A percentile compares a stretch with the other conserved stretches of the same genome.
These are phyloP conservation scores for Moxostoma hubbsi DNA, from an alignment of 2,797 vertebrate species.

Conservation along the genomic window DNA sequence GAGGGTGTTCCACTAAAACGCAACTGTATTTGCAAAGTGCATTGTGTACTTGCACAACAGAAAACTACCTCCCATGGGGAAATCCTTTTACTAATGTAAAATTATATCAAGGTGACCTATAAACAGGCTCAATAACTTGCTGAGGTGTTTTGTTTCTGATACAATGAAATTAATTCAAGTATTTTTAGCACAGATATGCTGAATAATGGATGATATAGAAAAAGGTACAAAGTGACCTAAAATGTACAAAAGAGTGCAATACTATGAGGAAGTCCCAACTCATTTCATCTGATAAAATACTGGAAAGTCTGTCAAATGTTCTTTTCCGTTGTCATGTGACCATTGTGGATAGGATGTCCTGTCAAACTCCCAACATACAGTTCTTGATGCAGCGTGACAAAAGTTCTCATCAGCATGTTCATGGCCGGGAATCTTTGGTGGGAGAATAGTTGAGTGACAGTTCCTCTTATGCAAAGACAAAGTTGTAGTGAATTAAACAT, in stretches of 20 bases:
- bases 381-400: constrained; percentile 23
- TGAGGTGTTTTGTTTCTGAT: background rate
- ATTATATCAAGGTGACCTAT: background rate
- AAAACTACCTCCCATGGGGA: constrained; percentile 1
- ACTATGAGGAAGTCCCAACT: constrained; percentile 26
- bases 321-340: constrained; percentile 33
- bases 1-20: constrained; percentile 19
- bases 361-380: constrained; percentile 14
- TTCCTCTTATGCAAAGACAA: constrained; percentile 36
- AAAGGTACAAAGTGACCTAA: constrained; percentile 9
- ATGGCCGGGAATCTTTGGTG: constrained; percentile 10
- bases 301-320: constrained; percentile 40
- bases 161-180: constrained; percentile 4
- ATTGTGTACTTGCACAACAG: constrained; percentile 11
- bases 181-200: background rate
- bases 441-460: constrained; percentile 48
- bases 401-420: constrained; percentile 24
- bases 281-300: constrained; percentile 27
- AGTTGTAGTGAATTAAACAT: constrained; percentile 4
- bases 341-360: constrained; percentile 44
- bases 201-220: background rate
- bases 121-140: background rate
- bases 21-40: constrained; percentile 1
- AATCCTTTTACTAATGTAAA: constrained; percentile 1
- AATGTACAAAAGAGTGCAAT: constrained; percentile 18